Conservation (phyloP, 2,113 vertebrate species). For the Muntiacus reevesi region DNA sequence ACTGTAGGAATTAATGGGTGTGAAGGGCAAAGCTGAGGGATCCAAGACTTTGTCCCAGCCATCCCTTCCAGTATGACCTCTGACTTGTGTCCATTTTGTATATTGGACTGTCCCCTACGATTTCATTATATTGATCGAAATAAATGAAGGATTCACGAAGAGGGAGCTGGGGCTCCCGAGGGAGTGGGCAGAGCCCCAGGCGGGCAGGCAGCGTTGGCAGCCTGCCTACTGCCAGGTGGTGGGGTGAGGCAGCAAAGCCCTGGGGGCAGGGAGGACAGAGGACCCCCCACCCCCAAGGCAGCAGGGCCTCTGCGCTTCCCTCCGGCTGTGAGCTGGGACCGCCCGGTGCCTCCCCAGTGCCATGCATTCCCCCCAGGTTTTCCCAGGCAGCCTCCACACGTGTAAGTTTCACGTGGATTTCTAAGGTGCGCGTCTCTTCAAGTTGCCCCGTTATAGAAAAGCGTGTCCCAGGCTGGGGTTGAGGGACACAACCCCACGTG, state of each 20-base stretch:
- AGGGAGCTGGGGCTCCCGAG: neutral
- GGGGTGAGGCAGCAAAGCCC: neutral
- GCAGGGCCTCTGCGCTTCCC: neutral
- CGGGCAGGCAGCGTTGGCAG: neutral
- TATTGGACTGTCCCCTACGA: neutral
- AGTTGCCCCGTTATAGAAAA: neutral
- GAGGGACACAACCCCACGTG: neutral
- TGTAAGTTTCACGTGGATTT: neutral
- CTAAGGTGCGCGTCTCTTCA: neutral
- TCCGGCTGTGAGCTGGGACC: neutral
- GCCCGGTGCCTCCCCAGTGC: no score
- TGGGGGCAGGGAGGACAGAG: neutral
- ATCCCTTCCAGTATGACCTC: neutral
- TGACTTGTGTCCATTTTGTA: neutral
- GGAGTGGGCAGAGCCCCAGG: neutral
- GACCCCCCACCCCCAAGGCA: neutral
- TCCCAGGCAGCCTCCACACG: accelerated
- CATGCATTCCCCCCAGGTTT: accelerated
- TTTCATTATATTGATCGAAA: neutral
- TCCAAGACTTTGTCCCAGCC: neutral
- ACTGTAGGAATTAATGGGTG: neutral
- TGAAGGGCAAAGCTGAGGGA: neutral
- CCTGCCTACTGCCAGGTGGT: neutral
- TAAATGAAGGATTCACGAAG: neutral
- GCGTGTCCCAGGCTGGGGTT: neutral